A percentile compares a stretch with the other conserved stretches of the same genome.
These are phyloP conservation scores for Mellilla xanthometata DNA, from an alignment of 2,888 invertebrate genomes.

Conservation along the genomic window DNA sequence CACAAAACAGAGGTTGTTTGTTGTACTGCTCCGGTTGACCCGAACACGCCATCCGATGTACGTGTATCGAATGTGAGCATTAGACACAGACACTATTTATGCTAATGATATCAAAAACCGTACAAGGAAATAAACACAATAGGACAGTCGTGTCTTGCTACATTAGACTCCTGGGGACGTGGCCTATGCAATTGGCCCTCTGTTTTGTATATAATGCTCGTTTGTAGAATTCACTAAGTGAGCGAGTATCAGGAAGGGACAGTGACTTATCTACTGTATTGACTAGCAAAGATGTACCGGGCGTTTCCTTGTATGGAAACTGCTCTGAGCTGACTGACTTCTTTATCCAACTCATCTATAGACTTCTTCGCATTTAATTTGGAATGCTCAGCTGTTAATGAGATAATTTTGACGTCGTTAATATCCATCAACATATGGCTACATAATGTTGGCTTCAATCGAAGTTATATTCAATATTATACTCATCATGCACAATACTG, in stretches of 20 bases:
- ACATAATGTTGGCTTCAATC: slow-evolving; percentile 28
- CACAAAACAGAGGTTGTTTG: slow-evolving; percentile 47
- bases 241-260: slow-evolving; percentile 66
- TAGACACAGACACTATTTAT: slow-evolving; percentile 67
- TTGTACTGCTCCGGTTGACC: slow-evolving; percentile 45
- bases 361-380: slow-evolving; percentile 44
- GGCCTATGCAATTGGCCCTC: slow-evolving; percentile 66
- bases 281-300: slow-evolving; percentile 59
- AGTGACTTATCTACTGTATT: slow-evolving; percentile 66
- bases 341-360: slow-evolving; percentile 57
- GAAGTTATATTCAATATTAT: slow-evolving; percentile 36
- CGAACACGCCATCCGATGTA: slow-evolving; percentile 54
- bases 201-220: slow-evolving; percentile 78
- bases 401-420: slow-evolving; percentile 16
- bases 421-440: slow-evolving; percentile 1
- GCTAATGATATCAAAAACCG: slow-evolving; percentile 77
- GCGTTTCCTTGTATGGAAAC: slow-evolving; percentile 23
- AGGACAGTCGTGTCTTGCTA: slow-evolving; percentile 75
- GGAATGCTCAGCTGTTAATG: slow-evolving; percentile 44
- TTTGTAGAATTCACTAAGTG: slow-evolving; percentile 72
- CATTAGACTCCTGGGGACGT: slow-evolving; percentile 71
- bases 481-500: slow-evolving; percentile 43
- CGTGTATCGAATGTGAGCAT: slow-evolving; percentile 65
- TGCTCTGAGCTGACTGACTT: slow-evolving; percentile 54
- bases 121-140: slow-evolving; percentile 79